Evolutionary conservation across 2,113 vertebrate genomes (phyloP).

Genomic region (Gymnarchus niloticus): DNA sequence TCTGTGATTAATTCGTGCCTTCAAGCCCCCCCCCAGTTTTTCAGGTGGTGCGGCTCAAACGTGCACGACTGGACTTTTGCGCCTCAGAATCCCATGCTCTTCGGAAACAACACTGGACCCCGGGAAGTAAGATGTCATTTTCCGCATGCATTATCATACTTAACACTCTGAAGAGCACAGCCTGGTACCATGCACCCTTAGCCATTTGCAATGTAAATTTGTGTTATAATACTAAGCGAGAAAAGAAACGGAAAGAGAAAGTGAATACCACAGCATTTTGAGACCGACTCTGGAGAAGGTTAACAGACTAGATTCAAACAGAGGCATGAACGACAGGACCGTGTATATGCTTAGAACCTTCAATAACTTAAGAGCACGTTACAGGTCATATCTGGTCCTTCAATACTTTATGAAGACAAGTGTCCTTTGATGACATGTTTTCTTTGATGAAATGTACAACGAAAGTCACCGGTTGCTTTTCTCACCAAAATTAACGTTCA

Average conservation of each 20-base stretch:
- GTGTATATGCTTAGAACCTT: neutral
- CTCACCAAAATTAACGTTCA: neutral
- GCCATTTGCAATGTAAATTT: conserved; percentile 17
- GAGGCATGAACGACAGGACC: neutral
- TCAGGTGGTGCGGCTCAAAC: neutral
- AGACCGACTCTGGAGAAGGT: neutral
- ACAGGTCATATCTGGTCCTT: neutral
- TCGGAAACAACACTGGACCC: neutral
- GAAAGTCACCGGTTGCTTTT: neutral
- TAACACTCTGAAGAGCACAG: neutral
- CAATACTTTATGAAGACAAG: neutral
- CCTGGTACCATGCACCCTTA: neutral
- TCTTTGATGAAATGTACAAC: neutral
- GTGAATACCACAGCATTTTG: conserved; percentile 2
- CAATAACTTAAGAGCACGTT: neutral
- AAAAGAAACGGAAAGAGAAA: neutral
- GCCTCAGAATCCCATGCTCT: neutral
- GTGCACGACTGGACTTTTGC: neutral
- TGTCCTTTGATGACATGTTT: conserved; percentile 6
- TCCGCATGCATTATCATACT: neutral
- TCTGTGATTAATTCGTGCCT: neutral
- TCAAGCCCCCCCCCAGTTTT: neutral
- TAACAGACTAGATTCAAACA: conserved; percentile 3
- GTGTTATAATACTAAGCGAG: neutral
- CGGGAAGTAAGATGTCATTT: conserved; percentile 13